Conservation (phyloP, 1,140 invertebrate species). For the Pogonomyrmex californicus region DNA sequence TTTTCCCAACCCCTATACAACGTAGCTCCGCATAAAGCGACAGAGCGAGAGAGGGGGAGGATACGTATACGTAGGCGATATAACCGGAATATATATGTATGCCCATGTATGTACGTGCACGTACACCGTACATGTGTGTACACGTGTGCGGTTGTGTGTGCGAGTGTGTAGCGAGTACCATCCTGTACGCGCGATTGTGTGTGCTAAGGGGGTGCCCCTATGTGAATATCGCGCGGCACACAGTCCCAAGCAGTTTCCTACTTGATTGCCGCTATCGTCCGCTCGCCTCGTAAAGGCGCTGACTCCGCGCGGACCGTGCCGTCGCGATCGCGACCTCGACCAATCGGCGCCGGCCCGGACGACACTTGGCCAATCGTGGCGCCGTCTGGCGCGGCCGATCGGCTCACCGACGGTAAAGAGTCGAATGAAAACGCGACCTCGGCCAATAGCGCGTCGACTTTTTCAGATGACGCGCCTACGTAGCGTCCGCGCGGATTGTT, state of each 20-base stretch:
- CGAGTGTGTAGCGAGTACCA: slow-evolving; percentile 74
- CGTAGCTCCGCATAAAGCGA: slow-evolving; percentile 72
- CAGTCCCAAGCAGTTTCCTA: slow-evolving; percentile 87
- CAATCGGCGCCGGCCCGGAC: slow-evolving; percentile 68
- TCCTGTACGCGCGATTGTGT: slow-evolving; percentile 75
- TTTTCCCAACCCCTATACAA: slow-evolving; percentile 84
- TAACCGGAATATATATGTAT: slow-evolving; percentile 33
- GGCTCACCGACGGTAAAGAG: slow-evolving; percentile 70
- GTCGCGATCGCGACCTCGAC: slow-evolving; percentile 68
- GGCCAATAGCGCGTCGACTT: slow-evolving; percentile 79
- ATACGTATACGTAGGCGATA: slow-evolving; percentile 49
- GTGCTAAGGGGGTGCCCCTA: slow-evolving; percentile 82
- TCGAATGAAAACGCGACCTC: slow-evolving; percentile 77
- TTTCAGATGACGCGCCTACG: slow-evolving; percentile 69
- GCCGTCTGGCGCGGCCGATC: slow-evolving; percentile 41
- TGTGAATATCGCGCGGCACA: slow-evolving; percentile 86
- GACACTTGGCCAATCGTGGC: slow-evolving; percentile 76
- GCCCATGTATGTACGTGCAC: background rate
- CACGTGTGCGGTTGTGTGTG: slow-evolving; percentile 41
- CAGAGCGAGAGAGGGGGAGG: slow-evolving; percentile 66
- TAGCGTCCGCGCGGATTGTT: slow-evolving; percentile 82
- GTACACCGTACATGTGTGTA: slow-evolving; percentile 20
- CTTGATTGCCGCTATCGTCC: slow-evolving; percentile 87
- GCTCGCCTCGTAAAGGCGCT: slow-evolving; percentile 79
- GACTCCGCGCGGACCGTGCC: slow-evolving; percentile 82